Evolutionary conservation across 2,888 invertebrate species (phyloP).

Genomic region (Eupithecia subumbrata): DNA sequence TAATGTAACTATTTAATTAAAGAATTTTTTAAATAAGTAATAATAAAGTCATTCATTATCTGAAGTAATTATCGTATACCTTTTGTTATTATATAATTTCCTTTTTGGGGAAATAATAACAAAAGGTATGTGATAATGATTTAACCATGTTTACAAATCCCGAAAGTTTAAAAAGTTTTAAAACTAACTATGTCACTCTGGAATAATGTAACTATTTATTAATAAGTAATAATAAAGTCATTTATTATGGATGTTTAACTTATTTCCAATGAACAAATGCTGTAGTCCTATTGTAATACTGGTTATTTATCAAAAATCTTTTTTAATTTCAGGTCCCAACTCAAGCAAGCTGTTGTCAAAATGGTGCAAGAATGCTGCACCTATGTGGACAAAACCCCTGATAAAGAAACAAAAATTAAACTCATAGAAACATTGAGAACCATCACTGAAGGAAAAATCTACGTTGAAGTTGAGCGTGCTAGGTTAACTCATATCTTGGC

Average conservation of each 20-base stretch:
- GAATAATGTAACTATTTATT: not conserved
- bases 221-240: not conserved
- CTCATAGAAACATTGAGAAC: conserved; percentile 97
- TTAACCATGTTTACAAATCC: no score
- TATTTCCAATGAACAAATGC: no score
- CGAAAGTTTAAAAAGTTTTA: no score
- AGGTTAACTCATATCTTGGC: conserved; percentile 95
- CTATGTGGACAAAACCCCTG: conserved; percentile 96
- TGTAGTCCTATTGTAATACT: no score
- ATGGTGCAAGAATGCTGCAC: conserved; percentile 98
- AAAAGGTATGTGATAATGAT: no score
- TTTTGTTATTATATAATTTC: no score
- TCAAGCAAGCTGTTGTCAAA: conserved; percentile 98
- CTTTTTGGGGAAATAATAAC: no score
- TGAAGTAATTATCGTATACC: no score
- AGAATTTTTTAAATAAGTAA: no score
- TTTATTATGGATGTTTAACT: no score
- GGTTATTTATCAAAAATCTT: not conserved
- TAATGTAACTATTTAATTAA: no score
- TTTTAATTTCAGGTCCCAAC: conserved; percentile 86
- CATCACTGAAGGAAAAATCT: conserved; percentile 99
- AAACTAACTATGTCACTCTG: not conserved
- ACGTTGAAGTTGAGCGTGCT: conserved; percentile 99
- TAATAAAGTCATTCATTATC: no score
- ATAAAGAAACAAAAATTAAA: conserved; percentile 95